phyloP scores from a whole-genome alignment of 2,888 invertebrate species.

The Iselma pallidipennis region DNA sequence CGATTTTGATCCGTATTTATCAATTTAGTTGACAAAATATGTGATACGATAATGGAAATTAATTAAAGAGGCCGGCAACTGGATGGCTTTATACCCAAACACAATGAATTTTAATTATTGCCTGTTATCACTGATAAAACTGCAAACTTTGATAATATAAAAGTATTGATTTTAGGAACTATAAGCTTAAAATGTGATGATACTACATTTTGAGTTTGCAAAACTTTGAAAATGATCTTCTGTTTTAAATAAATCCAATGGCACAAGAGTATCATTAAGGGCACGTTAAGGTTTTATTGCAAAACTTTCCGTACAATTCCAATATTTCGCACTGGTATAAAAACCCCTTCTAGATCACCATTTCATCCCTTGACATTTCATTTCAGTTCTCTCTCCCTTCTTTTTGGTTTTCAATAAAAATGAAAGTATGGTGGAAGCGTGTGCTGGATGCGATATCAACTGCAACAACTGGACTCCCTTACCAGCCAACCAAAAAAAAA shows the following conservation, averaged over 20 bases:
- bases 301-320: slow-evolving; percentile 18
- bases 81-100: too few relatives aligned
- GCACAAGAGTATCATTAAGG: slow-evolving; percentile 15
- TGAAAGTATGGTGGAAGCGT: slow-evolving; percentile 33
- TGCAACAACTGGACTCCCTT: neutral
- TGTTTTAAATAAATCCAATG: neutral
- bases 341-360: slow-evolving; percentile 12
- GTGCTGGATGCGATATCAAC: slow-evolving; percentile 31
- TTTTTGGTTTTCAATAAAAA: slow-evolving; percentile 34
- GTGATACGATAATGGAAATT: too few relatives aligned
- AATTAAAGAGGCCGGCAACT: too few relatives aligned
- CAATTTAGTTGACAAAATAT: too few relatives aligned
- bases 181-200: too few relatives aligned
- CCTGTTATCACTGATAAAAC: too few relatives aligned
- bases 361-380: slow-evolving; percentile 21
- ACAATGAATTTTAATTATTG: too few relatives aligned
- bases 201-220: too few relatives aligned
- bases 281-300: slow-evolving; percentile 20
- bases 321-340: slow-evolving; percentile 22
- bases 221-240: neutral
- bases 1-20: too few relatives aligned
- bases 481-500: neutral
- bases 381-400: slow-evolving; percentile 24
- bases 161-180: too few relatives aligned
- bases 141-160: too few relatives aligned